Evolutionary conservation across 2,888 invertebrate genomes (phyloP).

Genomic region (Sesia bembeciformis): DNA sequence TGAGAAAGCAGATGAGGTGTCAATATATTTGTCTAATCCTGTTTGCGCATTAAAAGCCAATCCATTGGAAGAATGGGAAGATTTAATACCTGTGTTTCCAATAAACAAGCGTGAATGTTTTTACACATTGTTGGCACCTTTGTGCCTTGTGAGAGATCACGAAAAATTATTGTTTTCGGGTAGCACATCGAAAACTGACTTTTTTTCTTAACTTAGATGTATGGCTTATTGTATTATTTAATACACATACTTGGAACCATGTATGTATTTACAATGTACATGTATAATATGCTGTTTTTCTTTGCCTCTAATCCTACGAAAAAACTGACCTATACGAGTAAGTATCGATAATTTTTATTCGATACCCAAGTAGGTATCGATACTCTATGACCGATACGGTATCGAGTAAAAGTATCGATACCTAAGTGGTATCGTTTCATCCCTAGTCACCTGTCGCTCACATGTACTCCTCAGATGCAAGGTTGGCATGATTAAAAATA

Average conservation of each 20-base stretch:
- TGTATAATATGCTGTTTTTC: not conserved
- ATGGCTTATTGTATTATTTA: not conserved
- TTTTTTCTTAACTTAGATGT: not conserved
- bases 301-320: not conserved
- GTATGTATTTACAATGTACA: not conserved
- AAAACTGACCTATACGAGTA: not conserved
- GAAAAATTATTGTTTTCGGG: conserved; percentile 1
- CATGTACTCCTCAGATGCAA: too few species aligned
- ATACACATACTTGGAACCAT: not conserved
- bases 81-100: conserved; percentile 2
- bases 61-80: conserved; percentile 6
- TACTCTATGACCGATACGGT: not conserved
- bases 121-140: conserved; percentile 1
- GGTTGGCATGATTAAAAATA: too few species aligned
- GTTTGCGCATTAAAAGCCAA: conserved; percentile 3
- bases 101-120: conserved; percentile 13
- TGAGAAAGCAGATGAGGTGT: not conserved
- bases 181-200: conserved; percentile 3
- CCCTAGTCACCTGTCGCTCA: too few species aligned
- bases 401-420: not conserved
- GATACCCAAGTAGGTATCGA: not conserved
- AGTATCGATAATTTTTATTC: not conserved
- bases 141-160: conserved; percentile 3
- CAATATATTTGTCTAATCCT: not conserved
- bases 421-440: not conserved